phyloP scores from a whole-genome alignment of 2,797 vertebrate genomes.

The Mallotus villosus region DNA sequence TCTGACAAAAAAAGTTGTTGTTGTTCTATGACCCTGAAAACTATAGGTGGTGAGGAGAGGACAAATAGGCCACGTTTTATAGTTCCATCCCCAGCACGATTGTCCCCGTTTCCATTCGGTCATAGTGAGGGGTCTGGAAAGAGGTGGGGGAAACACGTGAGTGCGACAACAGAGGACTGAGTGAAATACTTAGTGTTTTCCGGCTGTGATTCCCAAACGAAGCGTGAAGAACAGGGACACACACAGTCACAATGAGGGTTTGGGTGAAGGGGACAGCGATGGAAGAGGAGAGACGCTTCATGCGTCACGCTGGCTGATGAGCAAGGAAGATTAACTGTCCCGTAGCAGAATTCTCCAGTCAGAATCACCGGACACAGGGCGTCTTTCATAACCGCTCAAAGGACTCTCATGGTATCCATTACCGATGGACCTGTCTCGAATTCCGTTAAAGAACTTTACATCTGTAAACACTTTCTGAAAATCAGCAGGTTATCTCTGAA shows the following conservation, averaged over 20 bases:
- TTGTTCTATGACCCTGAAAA: constrained; percentile 57
- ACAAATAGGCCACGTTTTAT: constrained; percentile 22
- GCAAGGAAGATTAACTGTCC: constrained; percentile 9
- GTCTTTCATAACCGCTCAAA: constrained; percentile 1
- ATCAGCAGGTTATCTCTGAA: too few species aligned
- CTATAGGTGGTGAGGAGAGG: constrained; percentile 52
- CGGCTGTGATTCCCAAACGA: constrained; percentile 56
- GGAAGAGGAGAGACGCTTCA: constrained; percentile 5
- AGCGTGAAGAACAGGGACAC: constrained; percentile 57
- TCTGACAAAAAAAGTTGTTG: constrained; percentile 38
- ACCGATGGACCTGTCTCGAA: background rate
- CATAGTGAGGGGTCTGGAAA: constrained; percentile 40
- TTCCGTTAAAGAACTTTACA: constrained; percentile 11
- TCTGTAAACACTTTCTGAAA: background rate
- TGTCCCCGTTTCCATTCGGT: constrained; percentile 38
- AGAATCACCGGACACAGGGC: background rate
- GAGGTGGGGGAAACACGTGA: constrained; percentile 28
- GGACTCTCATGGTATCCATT: constrained; percentile 2
- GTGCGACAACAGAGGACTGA: constrained; percentile 27
- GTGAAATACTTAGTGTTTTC: constrained; percentile 50
- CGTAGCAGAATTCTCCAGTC: background rate
- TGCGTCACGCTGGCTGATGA: constrained; percentile 3
- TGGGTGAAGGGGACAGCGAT: constrained; percentile 18
- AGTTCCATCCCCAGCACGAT: background rate
- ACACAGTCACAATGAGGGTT: constrained; percentile 40